Evolutionary conservation across 2,113 vertebrate species (phyloP), one percentile per base, ranked within the genome.

Genomic region (Gymnogyps californianus): DNA sequence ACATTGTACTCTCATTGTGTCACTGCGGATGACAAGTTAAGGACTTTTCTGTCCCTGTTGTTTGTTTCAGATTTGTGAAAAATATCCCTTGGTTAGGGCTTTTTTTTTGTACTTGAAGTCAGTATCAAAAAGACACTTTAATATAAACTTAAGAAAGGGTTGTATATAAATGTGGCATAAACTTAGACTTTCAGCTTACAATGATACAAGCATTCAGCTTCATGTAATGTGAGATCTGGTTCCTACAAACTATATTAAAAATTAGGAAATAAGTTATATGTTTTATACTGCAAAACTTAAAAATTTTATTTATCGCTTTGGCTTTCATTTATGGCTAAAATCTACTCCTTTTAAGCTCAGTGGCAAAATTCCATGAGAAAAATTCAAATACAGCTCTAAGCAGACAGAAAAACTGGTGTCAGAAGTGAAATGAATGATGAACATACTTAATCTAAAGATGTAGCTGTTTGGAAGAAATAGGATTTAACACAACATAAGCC

Each of bases 1-100:
- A 5, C 51, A 11, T 5, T 0, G 2, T 14, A 15, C 52, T 58
- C 58, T 55, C 49, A 2, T 25, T 34, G 44, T 64, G 92, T 67
- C 88, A 40, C 57, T 44, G 66, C 42, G 57, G 58, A 70, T 79
- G 96, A 74, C 83, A 92, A 89, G 64, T 95, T 89, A 87, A 81
- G 70, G 85, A 28, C 47, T 92, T 70, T 31, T 9, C 94, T 89
- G 54, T 24, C 19, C 4, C 13, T 42, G 21, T 47, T 49, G 71
- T 16, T 93, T 67, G 44, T n/a, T 57, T 85, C 59, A 70, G n/a
- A 8, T 40, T 49, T 34, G 78, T 36, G 55, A 24, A 42, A 92
- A 87, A 54, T 14, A 22, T 6, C 46, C 29, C 52, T 57, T 26
- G 36, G 21, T 55, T 66, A 21, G 44, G 49, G 40, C 13, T 38